A percentile compares a stretch with the other conserved stretches of the same genome.
phyloP scores from a whole-genome alignment of 2,888 invertebrate species.

The Spilarctia lutea region DNA sequence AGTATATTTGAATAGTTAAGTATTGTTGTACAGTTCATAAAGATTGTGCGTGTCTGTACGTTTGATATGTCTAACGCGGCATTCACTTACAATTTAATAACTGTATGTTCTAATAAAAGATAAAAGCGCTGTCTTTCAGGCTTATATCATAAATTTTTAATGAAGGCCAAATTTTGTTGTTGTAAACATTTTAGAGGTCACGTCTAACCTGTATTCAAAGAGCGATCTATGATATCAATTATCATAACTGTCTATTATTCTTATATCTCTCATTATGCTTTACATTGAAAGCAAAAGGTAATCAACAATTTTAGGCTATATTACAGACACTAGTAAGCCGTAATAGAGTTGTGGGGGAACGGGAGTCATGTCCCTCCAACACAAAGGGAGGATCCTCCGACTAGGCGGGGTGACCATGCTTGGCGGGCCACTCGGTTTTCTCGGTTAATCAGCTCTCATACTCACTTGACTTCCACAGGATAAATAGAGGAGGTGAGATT shows the following conservation, averaged over 20 bases:
- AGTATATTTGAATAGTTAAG: constrained; percentile 21
- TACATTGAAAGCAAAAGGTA: background rate
- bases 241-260: background rate
- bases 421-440: no score
- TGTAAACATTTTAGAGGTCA: background rate
- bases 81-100: background rate
- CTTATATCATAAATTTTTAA: background rate
- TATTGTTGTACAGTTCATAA: constrained; percentile 21
- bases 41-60: background rate
- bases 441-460: no score
- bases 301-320: background rate
- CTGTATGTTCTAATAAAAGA: background rate
- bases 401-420: no score
- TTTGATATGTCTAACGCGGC: background rate
- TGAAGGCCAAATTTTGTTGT: background rate
- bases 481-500: no score
- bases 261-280: background rate
- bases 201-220: background rate
- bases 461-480: no score
- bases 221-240: background rate
- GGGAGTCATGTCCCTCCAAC: no score
- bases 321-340: background rate
- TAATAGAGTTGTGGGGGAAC: no score
- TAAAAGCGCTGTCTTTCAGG: constrained; percentile 1
- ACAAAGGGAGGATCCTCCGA: no score